Base-by-base conservation (phyloP, 2,797 vertebrate species). In the Smutsia temminckii region DNA sequence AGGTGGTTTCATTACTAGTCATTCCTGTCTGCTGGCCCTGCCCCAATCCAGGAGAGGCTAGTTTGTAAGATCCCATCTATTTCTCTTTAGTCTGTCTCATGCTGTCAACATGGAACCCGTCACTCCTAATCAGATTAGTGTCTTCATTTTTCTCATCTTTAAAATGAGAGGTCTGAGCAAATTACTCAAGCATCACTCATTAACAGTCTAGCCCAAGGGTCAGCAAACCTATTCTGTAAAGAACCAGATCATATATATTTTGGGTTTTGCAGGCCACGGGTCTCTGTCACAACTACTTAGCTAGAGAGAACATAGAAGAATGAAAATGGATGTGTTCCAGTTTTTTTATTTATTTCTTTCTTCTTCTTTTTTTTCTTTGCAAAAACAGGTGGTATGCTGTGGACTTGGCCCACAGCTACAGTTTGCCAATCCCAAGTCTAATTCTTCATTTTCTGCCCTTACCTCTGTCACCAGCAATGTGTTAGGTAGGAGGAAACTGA, bases 101-200 rank as follows among this genome's bases (percentile, higher is more conserved):
- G 27, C 32, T 61, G 40, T 40, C 71, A 84, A 5, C 5, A 17
- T 37, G 42, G 91, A 91, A 46, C 61, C 0, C 32, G 88, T 95
- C 27, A 40, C 20, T 68, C 29, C 13, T 53, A 55, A n/a, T 71
- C 27, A 37, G 10, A 49, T 51, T 59, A 34, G 5, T 72, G 0
- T 40, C 71, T 89, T 83, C 34, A 37, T 81, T 95, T 93, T 95
- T 86, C 69, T 87, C 51, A 57, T 59, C 40, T 93, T 94, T 91
- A 88, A 94, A 95, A 86, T 84, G 49, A 93, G 61, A 91, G 2
- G 10, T 25, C 32, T 53, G 18, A 93, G 61, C 72, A 79, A 85
- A 86, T 77, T 42, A 72, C 46, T 83, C 20, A 42, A 4, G 75
- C 51, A 84, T 83, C 49, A 78, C 20, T 78, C 87, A 63, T 77